Base-by-base conservation (phyloP, 2,888 invertebrate genomes). In the Kuschelorhynchus macadamiae region DNA sequence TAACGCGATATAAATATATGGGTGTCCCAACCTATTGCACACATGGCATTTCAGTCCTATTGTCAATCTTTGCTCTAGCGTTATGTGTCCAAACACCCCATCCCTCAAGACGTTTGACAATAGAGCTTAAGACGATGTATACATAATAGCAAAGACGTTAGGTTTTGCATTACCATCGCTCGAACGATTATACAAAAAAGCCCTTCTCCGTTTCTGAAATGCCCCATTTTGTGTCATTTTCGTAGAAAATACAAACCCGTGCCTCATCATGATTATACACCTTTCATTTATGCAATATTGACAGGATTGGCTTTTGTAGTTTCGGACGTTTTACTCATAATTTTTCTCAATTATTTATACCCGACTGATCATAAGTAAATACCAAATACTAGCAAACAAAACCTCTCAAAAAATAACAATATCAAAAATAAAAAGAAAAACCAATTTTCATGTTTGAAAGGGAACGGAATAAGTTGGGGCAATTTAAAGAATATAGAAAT, bases 11-110 rank as follows among this genome's bases (percentile, higher is more conserved):
- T 65, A 70, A 65, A 65, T 61, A 49, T 56, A 65, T 56, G 52
- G 60, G 16, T 61, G 69, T 55, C 65, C 18, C 36, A 20, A n/a
- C 41, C 55, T 16, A 65, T 70, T 49, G 65, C 56, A 61, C 57
- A 65, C 12, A 70, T 56, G 69, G 63, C 57, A 52, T 68, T 46
- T 42, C 16, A 32, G 12, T 20, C 36, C 65, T 18, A 59, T 68
- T 68, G 7, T 70, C 25, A 50, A 55, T 47, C 46, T 47, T 36
- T 55, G 41, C 30, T 55, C 36, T 65, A 56, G 64, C 65, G 52
- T 65, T 47, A 70, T 63, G 52, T 75, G 75, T 74, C 74, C 74
- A 76, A 76, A 76, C 73, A 75, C 73, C 72, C 67, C 57, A 61
- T 61, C 49, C 52, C 67, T 67, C 39, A 67, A 69, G 71, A 69